phyloP scores from a whole-genome alignment of 1,140 invertebrate genomes.

The Leptinotarsa undecemlineata region DNA sequence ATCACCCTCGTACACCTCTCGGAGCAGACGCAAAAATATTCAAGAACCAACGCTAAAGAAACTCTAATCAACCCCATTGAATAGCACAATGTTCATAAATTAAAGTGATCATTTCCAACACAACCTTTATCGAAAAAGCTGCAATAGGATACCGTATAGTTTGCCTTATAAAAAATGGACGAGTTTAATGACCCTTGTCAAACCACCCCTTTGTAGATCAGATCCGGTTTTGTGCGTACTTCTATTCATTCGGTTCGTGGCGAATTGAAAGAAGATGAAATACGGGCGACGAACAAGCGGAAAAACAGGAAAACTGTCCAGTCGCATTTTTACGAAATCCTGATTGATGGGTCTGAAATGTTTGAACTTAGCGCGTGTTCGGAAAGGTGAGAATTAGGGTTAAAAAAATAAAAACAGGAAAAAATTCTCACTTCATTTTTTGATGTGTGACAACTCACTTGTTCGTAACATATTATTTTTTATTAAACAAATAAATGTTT shows the following conservation, averaged over 20 bases:
- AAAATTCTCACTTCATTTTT: no score
- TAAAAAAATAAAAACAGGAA: no score
- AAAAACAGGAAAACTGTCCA: background rate
- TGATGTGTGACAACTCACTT: no score
- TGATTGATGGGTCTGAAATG: background rate
- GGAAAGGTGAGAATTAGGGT: no score
- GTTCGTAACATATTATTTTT: no score
- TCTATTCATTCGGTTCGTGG: background rate
- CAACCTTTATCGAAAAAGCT: background rate
- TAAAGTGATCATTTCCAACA: background rate
- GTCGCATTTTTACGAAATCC: background rate
- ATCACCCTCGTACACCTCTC: no score
- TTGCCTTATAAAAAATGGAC: background rate
- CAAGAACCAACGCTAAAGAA: no score
- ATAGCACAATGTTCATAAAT: background rate
- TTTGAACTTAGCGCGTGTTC: no score
- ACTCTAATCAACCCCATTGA: background rate
- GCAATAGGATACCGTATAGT: background rate
- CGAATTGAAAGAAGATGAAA: background rate
- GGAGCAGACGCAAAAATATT: no score
- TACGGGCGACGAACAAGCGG: background rate
- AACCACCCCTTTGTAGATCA: constrained; percentile 2
- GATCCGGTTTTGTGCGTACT: background rate
- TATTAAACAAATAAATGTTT: no score
- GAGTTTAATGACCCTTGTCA: constrained; percentile 7